Base-by-base conservation (phyloP, 2,797 vertebrate genomes). In the Myotis findleyi region DNA sequence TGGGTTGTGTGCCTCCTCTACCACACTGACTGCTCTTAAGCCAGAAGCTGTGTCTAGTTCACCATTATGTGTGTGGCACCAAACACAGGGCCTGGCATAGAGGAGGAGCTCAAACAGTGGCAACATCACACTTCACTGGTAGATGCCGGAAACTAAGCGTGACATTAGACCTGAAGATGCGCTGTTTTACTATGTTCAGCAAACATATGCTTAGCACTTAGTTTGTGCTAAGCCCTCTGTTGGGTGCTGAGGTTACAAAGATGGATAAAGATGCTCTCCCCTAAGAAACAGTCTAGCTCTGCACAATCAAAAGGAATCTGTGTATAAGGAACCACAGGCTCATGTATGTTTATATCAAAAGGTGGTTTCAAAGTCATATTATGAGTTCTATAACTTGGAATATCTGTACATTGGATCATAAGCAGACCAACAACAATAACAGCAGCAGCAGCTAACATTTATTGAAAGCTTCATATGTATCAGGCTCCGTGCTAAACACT, bases 351-450 rank as follows among this genome's bases (percentile, higher is more conserved):
- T 91, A 80, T 66, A 82, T 66, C 41, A 57, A 93, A 93, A 92
- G 87, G 7, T 55, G 77, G 20, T 80, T 91, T 93, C n/a, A 79
- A 87, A 75, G 84, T 93, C 87, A 71, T 72, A 82, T 53, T 57
- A 53, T 68, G 49, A 80, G 57, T 80, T 69, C 57, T 23, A 41
- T 36, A 94, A 88, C 12, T 93, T 51, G 77, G 66, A 91, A 80
- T 59, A 85, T 83, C 33, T 62, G 9, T 49, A 71, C 7, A 77
- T 25, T 92, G 49, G 18, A 87, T 75, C 7, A 86, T 41, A 87
- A 76, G 33, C 33, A 87, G 13, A 47, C 27, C 25, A 82, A 75
- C 53, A 59, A 86, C 59, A 73, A 36, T 25, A 86, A 49, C 7
- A 90, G 25, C 30, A 89, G 79, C 30, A 84, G 8, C 44, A 90